phyloP scores from a whole-genome alignment of 2,797 vertebrate genomes.

The Protonibea diacanthus region DNA sequence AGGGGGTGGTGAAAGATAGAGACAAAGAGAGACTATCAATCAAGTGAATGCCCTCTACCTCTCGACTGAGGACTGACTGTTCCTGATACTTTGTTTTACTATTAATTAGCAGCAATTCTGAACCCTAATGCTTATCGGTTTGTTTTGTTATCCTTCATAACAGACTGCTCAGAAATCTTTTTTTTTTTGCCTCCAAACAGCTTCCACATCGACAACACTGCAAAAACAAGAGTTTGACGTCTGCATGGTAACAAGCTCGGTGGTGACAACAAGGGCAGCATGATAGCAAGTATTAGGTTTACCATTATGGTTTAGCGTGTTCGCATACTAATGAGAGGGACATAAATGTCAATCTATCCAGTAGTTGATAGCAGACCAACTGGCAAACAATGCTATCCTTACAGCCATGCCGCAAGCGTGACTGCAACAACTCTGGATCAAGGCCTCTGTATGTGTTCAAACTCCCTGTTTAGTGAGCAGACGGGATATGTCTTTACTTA shows the following conservation, averaged over 20 bases:
- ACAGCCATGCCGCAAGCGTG: rapidly evolving
- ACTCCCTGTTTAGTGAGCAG: background rate
- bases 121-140: background rate
- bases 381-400: too few relatives aligned
- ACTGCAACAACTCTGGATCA: background rate
- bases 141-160: background rate
- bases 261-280: background rate
- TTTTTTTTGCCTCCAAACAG: background rate
- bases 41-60: conserved; percentile 45
- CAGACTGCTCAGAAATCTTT: background rate
- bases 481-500: conserved; percentile 78
- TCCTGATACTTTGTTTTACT: conserved; percentile 21
- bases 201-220: background rate
- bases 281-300: too few relatives aligned
- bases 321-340: background rate
- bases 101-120: conserved; percentile 23
- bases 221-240: background rate
- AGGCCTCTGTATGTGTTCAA: background rate
- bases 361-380: background rate
- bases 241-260: background rate
- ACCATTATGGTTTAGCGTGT: too few relatives aligned
- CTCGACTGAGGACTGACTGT: conserved; percentile 32
- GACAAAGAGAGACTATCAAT: conserved; percentile 35
- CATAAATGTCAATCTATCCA: background rate
- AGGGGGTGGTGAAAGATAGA: background rate